A percentile compares a stretch with the other conserved stretches of the same genome.
Evolutionary conservation across 2,888 invertebrate genomes (phyloP).

Genomic region (Cephus rjabovi): DNA sequence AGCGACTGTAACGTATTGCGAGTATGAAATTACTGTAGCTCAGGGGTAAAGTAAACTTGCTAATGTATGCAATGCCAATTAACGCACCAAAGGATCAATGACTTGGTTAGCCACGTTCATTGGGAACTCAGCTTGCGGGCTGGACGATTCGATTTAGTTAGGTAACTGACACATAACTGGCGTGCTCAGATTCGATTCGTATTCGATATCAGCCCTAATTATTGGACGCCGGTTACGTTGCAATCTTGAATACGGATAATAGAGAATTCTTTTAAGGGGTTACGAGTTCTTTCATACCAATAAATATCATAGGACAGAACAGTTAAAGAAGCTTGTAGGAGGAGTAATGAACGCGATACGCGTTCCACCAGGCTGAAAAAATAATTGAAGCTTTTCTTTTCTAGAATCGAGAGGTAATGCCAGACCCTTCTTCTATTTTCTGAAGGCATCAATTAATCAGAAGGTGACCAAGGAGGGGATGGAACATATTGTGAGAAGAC

Average conservation of each 20-base stretch:
- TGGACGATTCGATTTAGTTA: neutral
- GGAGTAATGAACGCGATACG: neutral
- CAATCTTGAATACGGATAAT: neutral
- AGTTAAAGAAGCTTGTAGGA: neutral
- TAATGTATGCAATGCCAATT: neutral
- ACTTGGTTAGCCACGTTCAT: neutral
- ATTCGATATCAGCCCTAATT: neutral
- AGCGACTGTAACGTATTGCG: neutral
- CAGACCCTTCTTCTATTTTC: neutral
- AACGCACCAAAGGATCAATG: neutral
- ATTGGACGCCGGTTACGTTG: neutral
- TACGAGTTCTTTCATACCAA: neutral
- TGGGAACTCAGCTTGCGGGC: neutral
- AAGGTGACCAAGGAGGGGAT: neutral
- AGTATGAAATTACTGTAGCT: neutral
- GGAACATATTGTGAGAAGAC: neutral
- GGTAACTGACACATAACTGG: neutral
- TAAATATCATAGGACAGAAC: neutral
- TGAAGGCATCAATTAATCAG: neutral
- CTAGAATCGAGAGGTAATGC: neutral
- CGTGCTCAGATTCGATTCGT: neutral
- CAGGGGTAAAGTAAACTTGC: neutral
- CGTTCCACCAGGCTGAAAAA: neutral
- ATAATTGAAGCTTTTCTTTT: neutral
- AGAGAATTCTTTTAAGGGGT: neutral